phyloP scores from a whole-genome alignment of 2,888 invertebrate genomes.

The Trachelus tabidus region DNA sequence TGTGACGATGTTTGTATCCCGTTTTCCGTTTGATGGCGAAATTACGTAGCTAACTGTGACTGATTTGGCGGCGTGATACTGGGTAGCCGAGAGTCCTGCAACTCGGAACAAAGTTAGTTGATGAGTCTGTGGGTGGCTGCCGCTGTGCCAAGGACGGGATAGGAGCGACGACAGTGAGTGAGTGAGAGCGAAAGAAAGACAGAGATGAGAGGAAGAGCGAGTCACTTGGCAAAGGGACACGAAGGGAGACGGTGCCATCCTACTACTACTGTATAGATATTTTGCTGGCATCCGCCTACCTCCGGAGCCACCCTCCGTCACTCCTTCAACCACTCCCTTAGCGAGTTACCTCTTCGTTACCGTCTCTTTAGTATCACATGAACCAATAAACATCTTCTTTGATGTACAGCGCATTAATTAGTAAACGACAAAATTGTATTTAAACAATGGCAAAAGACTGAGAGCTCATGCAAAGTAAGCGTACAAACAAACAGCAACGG shows the following conservation, averaged over 20 bases:
- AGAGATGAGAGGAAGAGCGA: constrained; percentile 29
- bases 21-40: constrained; percentile 61
- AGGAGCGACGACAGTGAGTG: constrained; percentile 13
- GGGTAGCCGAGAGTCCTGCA: constrained; percentile 51
- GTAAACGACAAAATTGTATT: constrained; percentile 74
- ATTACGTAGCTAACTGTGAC: constrained; percentile 59
- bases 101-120: constrained; percentile 63
- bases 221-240: not conserved
- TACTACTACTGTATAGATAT: constrained; percentile 47
- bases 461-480: constrained; percentile 53
- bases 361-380: constrained; percentile 68
- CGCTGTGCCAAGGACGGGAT: constrained; percentile 26
- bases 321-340: constrained; percentile 60
- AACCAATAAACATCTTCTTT: constrained; percentile 70
- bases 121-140: constrained; percentile 59
- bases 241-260: constrained; percentile 16
- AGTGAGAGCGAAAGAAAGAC: constrained; percentile 24
- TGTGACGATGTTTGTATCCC: constrained; percentile 53
- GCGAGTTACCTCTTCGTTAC: constrained; percentile 65
- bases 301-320: constrained; percentile 38
- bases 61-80: constrained; percentile 57
- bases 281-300: constrained; percentile 40
- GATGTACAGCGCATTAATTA: constrained; percentile 71
- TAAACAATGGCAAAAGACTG: constrained; percentile 68
- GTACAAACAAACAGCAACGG: constrained; percentile 49